Percentiles rank a stretch among this genome's conserved stretches.
Evolutionary conservation across 2,113 vertebrate genomes (phyloP).

Genomic region (Pomatostomus ruficeps): DNA sequence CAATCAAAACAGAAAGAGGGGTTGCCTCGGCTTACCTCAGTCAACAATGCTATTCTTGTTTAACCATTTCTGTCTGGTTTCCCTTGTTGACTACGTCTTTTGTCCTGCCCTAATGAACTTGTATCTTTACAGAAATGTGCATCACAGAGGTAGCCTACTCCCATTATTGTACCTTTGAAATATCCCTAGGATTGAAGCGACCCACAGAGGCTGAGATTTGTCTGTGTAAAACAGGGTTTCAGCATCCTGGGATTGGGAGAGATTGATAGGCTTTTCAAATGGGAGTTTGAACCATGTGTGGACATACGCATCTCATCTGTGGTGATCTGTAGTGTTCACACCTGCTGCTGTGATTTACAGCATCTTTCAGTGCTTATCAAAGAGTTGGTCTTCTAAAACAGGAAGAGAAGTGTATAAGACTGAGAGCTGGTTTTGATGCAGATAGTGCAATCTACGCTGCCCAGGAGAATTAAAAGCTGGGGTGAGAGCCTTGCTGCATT

Average conservation of each 20-base stretch:
- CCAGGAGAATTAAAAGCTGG: not conserved
- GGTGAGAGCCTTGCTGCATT: not conserved
- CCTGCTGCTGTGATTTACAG: not conserved
- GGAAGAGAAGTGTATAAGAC: not conserved
- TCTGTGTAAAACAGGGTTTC: not conserved
- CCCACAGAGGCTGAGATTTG: not conserved
- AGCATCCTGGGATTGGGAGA: not conserved
- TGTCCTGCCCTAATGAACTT: not conserved
- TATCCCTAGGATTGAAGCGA: not conserved
- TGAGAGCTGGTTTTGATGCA: not conserved
- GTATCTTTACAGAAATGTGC: not conserved
- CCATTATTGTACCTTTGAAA: not conserved
- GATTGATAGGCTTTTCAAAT: not conserved
- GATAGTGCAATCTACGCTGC: not conserved
- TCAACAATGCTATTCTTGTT: not conserved
- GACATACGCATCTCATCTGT: not conserved
- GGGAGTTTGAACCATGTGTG: not conserved
- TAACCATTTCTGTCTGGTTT: not conserved
- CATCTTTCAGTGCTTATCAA: not conserved
- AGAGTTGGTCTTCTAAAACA: not conserved
- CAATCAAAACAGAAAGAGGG: not conserved
- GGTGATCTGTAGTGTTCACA: not conserved
- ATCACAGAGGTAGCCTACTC: not conserved
- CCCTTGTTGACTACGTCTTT: not conserved
- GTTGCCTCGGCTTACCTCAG: not conserved